Evolutionary conservation across 2,888 invertebrate genomes (phyloP).

Genomic region (Euplexia lucipara): DNA sequence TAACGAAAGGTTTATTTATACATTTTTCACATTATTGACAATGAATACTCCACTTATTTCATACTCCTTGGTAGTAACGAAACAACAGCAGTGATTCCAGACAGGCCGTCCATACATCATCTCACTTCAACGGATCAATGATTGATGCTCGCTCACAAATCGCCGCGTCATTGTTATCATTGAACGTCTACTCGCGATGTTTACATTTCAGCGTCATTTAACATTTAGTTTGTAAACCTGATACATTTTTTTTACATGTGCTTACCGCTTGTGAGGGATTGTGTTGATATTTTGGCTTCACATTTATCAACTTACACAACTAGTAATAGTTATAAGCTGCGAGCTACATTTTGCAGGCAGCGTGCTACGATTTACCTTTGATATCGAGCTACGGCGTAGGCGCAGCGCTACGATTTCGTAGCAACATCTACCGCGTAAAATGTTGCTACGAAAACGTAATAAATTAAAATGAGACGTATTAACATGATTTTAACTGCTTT

Average conservation of each 20-base stretch:
- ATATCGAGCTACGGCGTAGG: slow-evolving; percentile 8
- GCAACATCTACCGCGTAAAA: neutral
- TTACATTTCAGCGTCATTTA: slow-evolving; percentile 54
- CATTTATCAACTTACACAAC: too few species aligned
- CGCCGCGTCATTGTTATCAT: slow-evolving; percentile 74
- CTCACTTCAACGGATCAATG: slow-evolving; percentile 66
- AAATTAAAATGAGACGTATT: too few species aligned
- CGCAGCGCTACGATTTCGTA: neutral
- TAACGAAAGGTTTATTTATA: too few species aligned
- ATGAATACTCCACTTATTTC: slow-evolving; percentile 11
- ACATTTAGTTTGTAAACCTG: slow-evolving; percentile 36
- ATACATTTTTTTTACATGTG: slow-evolving; percentile 3
- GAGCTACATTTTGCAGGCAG: neutral
- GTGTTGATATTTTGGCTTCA: neutral
- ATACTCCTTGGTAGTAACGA: slow-evolving; percentile 24
- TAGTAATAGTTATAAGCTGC: too few species aligned
- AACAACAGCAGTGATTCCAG: slow-evolving; percentile 69
- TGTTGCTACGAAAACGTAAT: too few species aligned
- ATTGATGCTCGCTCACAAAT: slow-evolving; percentile 71
- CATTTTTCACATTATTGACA: too few species aligned
- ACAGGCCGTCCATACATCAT: slow-evolving; percentile 72
- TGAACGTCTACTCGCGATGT: slow-evolving; percentile 51
- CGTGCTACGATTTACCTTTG: slow-evolving; percentile 9
- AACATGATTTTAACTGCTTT: too few species aligned
- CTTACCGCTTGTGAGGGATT: neutral